Percentiles rank a stretch among this genome's conserved stretches.
phyloP scores from a whole-genome alignment of 2,888 invertebrate genomes.

The Spodoptera exigua region DNA sequence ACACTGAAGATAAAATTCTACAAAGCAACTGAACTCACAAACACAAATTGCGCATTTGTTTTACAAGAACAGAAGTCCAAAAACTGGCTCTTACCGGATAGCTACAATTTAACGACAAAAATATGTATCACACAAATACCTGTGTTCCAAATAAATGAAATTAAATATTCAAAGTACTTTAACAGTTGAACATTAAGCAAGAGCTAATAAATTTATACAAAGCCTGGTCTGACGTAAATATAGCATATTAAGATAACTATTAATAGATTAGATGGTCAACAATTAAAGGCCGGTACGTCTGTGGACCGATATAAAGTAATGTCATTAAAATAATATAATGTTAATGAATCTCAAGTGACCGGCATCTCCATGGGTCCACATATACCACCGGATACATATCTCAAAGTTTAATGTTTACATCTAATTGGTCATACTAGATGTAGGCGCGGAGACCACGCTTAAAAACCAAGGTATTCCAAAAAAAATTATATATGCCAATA shows the following conservation, averaged over 20 bases:
- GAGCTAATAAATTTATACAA: slow-evolving; percentile 19
- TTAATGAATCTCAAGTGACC: slow-evolving; percentile 57
- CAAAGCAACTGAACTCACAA: no score
- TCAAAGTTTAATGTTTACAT: slow-evolving; percentile 72
- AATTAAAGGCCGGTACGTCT: slow-evolving; percentile 34
- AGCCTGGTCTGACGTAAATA: slow-evolving; percentile 36
- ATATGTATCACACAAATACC: no score
- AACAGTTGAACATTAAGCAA: slow-evolving; percentile 19
- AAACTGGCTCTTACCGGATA: no score
- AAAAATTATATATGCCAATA: no score
- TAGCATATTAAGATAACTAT: slow-evolving; percentile 39
- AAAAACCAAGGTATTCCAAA: no score
- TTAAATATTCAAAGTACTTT: slow-evolving; percentile 2
- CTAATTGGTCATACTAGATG: slow-evolving; percentile 71
- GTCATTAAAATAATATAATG: slow-evolving; percentile 54
- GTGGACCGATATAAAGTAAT: slow-evolving; percentile 36
- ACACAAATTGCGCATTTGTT: no score
- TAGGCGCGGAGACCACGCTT: slow-evolving; percentile 46
- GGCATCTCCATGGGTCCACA: slow-evolving; percentile 53
- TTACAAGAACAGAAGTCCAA: no score
- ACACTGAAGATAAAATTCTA: no score
- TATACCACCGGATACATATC: slow-evolving; percentile 83
- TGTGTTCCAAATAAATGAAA: background rate
- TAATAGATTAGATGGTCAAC: slow-evolving; percentile 45
- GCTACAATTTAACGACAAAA: no score